Evolutionary conservation across 2,888 invertebrate species (phyloP), one percentile per base, ranked within the genome.

Genomic region (Drepanosiphum platanoidis): DNA sequence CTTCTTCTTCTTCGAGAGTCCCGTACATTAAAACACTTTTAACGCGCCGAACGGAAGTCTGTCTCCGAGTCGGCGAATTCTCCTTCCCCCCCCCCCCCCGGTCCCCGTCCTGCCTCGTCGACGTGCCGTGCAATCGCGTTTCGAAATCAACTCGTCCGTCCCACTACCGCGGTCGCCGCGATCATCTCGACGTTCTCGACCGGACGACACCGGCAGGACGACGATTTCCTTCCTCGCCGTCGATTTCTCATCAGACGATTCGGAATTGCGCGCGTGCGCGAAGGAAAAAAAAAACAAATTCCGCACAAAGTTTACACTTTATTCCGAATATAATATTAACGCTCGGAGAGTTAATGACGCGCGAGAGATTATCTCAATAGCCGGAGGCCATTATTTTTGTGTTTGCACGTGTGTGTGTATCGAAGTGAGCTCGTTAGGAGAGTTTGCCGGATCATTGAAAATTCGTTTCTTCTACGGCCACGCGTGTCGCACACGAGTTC

Each of bases 321-420:
- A 18, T 34, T 46, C 18, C 11, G 9, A 42, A 74, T 61, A 42
- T 42, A 30, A 18, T 22, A 22, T 9, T 70, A n/a, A 27, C 1
- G 27, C 66, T 30, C 1, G 18, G 32, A 27, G 72, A 27, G 72
- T 58, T 74, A 82, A 74, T 64, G 72, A 74, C 7, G 72, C 7
- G 64, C n/a, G 9, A 72, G 70, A 58, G 70, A 81, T 72, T 72
- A 34, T 74, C 82, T 82, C 22, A 34, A 64, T 9, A 58, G 39
- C 5, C 32, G 15, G 22, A 58, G 22, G 13, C 39, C 32, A 72
- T 82, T 72, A 82, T 72, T 82, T 72, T 82, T 42, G 36, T 46
- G 70, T 27, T 27, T 11, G 34, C 8, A 18, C 18, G 22, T 8
- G 15, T 36, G 18, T 46, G 52, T 58, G 66, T 42, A 36, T 66